Percentiles rank a stretch among this genome's conserved stretches.
phyloP scores from a whole-genome alignment of 2,888 invertebrate genomes.

The Phaedon cochleariae region DNA sequence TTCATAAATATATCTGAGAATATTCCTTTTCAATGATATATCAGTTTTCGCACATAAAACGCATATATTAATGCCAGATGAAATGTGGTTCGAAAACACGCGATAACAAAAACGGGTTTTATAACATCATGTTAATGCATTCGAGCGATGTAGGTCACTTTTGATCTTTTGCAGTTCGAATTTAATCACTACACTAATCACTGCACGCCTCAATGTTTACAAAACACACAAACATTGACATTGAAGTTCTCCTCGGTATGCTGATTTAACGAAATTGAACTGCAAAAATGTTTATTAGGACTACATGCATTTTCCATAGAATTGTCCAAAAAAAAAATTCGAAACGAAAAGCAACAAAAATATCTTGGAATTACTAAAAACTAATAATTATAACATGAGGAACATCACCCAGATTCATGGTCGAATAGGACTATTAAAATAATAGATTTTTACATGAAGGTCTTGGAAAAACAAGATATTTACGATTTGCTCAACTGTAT shows the following conservation, averaged over 20 bases:
- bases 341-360: too few species aligned
- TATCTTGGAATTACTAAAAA: neutral
- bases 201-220: slow-evolving; percentile 12
- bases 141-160: slow-evolving; percentile 5
- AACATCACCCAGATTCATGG: too few species aligned
- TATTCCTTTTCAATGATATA: too few species aligned
- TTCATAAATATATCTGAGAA: too few species aligned
- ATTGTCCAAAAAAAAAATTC: neutral
- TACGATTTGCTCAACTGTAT: too few species aligned
- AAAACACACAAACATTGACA: slow-evolving; percentile 15
- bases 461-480: too few species aligned
- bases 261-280: neutral
- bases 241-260: slow-evolving; percentile 6
- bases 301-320: neutral
- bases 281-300: neutral
- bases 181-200: neutral
- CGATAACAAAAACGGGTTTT: neutral
- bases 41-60: too few species aligned
- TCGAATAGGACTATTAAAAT: too few species aligned
- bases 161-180: neutral
- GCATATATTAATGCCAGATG: too few species aligned
- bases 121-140: neutral
- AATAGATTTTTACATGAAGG: too few species aligned
- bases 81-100: too few species aligned
- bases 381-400: neutral